Base-by-base conservation (phyloP, 2,113 vertebrate genomes). In the Hemibagrus wyckioides region DNA sequence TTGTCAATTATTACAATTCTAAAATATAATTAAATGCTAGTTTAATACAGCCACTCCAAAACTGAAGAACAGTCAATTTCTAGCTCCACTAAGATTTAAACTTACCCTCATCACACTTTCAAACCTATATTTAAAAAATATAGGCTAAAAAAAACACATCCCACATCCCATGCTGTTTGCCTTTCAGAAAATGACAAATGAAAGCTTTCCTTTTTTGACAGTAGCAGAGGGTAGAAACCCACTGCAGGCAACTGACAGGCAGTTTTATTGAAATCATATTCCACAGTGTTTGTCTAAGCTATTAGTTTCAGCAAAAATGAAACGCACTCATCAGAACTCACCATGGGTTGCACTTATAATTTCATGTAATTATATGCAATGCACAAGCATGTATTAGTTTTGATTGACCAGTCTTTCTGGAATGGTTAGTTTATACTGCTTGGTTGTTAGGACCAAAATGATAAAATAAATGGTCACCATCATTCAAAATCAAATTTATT, bases 191-290 rank as follows among this genome's bases (percentile, higher is more conserved):
- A 57, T 21, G 52, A 56, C 33, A 81, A 59, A 61, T 65, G 59
- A 82, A 50, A 7, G 81, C 59, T 65, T 82, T 82, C 28, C 57
- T 63, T 48, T 65, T 61, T 82, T 44, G 59, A 41, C 81, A 50
- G 48, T 56, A 71, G 11, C 23, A 73, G 13, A 54, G 48, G 21
- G 48, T 13, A 84, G 50, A 69, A 54, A 83, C 65, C 30, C 50
- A 25, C 30, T 39, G 65, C 6, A 75, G 50, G 50, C 23, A 84
- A 48, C 50, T 75, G 67, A 54, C 65, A 84, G 52, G 30, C 41
- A 69, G 41, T 48, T 71, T 56, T 48, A 69, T 39, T 83, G n/a
- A 69, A 67, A 9, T 6, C n/a, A 83, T 54, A 50, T 44, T 83
- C 28, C 28, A 36, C 21, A 63, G 11, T 41, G 17, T 82, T 19